Base-by-base conservation (phyloP, 64 coral and sea anemone genomes). In the Dendronephthya gigantea region DNA sequence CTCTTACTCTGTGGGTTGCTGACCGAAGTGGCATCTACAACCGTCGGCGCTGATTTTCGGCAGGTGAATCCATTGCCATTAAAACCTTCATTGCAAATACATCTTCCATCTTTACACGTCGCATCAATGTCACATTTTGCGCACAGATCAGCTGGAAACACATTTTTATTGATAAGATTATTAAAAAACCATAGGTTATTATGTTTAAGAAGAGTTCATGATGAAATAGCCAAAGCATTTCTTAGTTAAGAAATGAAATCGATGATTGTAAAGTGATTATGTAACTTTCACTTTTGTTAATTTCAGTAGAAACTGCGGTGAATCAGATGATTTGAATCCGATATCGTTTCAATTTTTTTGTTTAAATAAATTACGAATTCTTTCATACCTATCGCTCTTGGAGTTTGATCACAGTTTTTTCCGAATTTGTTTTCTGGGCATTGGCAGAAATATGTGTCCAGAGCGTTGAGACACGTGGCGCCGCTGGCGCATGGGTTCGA, bases 51-150 rank as follows among this genome's bases (percentile, higher is more conserved):
- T 34, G 72, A 79, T 79, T 79, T 79, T 34, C 32, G 19, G 72
- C 72, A 79, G 22, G 32, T 79, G 17, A 79, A 79, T 79, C 72
- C 72, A 79, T 39, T 79, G 1, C 72, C 72, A 35, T 36, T 36
- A 79, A 79, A 79, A 33, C 72, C 72, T 34, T 79, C 31, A 79
- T 79, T 79, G 22, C 72, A 79, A 79, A 79, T 33, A 35, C 72
- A 79, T 79, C 4, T 79, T 36, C 72, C 72, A 9, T 79, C 27
- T 34, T 38, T 34, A 29, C 72, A 79, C 36, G 72, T 79, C 28
- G 72, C 72, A 1, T 79, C 72, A 34, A 39, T 34, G 37, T 79
- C 72, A 34, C 72, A 79, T 79, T 79, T 39, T 36, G 7, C 72
- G 13, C 72, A 79, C 9, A 79, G 36, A 19, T 79, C 32, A 34